These are phyloP conservation scores for Isurus oxyrinchus DNA, from an alignment of 2,113 vertebrate species.

Conservation along the genomic window DNA sequence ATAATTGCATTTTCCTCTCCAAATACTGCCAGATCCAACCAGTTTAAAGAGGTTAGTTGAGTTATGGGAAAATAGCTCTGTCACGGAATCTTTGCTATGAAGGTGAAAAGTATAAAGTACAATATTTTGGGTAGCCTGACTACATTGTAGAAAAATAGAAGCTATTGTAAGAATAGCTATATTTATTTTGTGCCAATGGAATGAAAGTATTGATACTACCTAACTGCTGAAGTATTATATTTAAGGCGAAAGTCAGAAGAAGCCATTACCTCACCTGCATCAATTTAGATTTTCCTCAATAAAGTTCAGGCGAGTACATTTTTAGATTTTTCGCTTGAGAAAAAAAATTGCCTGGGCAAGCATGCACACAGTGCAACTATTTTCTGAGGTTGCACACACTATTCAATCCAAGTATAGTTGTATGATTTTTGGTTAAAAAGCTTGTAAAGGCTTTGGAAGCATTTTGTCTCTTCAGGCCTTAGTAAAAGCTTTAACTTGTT, in stretches of 20 bases:
- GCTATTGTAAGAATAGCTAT: not conserved
- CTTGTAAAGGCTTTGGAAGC: too few species aligned
- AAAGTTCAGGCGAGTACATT: not conserved
- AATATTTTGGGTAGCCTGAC: not conserved
- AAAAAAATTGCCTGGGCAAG: not conserved
- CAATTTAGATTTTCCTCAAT: not conserved
- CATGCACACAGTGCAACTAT: not conserved
- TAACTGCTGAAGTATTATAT: not conserved
- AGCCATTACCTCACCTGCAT: not conserved
- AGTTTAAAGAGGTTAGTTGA: not conserved
- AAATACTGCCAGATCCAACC: slow-evolving; percentile 10
- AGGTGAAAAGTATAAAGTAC: slow-evolving; percentile 15
- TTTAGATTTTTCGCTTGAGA: not conserved
- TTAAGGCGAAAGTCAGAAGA: not conserved
- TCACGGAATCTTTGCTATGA: not conserved
- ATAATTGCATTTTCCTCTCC: slow-evolving; percentile 10
- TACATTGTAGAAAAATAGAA: not conserved
- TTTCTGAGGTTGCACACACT: not conserved
- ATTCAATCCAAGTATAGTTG: not conserved
- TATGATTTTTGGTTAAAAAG: not conserved
- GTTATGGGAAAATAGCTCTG: slow-evolving; percentile 23
- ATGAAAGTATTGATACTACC: not conserved
- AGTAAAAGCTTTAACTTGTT: not conserved
- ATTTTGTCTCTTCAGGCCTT: not conserved
- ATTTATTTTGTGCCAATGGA: not conserved